Base-by-base conservation (phyloP, 2,888 invertebrate species). In the Trilocha varians region DNA sequence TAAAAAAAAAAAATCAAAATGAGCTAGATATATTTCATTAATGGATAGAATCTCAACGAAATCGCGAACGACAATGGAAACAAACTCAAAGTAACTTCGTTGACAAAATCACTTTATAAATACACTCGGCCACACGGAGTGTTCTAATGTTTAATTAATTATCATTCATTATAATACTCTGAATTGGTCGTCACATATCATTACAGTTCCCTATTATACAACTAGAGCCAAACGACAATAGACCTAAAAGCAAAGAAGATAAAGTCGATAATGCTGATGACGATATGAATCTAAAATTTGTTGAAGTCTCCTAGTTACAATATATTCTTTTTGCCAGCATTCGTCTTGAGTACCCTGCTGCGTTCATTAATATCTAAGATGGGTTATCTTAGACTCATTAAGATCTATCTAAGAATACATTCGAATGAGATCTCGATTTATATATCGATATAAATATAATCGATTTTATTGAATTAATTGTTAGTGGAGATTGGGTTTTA, bases 101-200 rank as follows among this genome's bases (percentile, higher is more conserved):
- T 77, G 79, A 79, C 80, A 80, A 79, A 77, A 73, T 76, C 69
- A 70, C 72, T 71, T 73, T 76, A 75, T 66, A 66, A 52, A 65
- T 68, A 55, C 52, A 52, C 46, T 48, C 54, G 66, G 68, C 78
- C 82, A 74, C 82, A 78, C 75, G 75, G 67, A 52, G 59, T 40
- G 68, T 46, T 49, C 66, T 74, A 67, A 78, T 72, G 69, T 54
- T 61, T 71, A 63, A 72, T 72, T 79, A 79, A 79, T 78, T 70
- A 77, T 58, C 62, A 57, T 63, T 59, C 63, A 71, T 68, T 66
- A 70, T 63, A 65, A 59, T 52, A 57, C 70, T 70, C 56, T 59
- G 62, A 70, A 72, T 72, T 66, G 70, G 69, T 75, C 71, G 62
- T 48, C 52, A 53, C 49, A 49, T 52, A 56, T 55, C 45, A 55